Evolutionary conservation across 1,140 invertebrate genomes (phyloP).

Genomic region (Nephila pilipes): DNA sequence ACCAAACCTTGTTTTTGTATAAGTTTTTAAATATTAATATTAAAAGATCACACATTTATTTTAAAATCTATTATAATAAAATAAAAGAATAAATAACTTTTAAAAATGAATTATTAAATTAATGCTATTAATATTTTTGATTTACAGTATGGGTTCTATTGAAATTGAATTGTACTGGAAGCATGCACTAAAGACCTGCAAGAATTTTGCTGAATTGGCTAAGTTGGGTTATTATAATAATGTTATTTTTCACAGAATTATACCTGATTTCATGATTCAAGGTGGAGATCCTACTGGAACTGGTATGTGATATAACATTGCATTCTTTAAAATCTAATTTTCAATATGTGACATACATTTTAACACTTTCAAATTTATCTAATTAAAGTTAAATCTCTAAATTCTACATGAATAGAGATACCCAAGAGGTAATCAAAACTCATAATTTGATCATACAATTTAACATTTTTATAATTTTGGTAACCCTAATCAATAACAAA

Average conservation of each 20-base stretch:
- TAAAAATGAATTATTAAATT: too few species aligned
- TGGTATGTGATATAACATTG: constrained; percentile 79
- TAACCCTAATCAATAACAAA: too few species aligned
- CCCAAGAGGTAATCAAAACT: too few species aligned
- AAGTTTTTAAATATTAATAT: too few species aligned
- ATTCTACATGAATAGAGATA: too few species aligned
- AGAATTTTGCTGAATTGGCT: constrained; percentile 97
- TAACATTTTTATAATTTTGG: too few species aligned
- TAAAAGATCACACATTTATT: too few species aligned
- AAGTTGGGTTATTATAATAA: constrained; percentile 97
- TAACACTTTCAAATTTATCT: not conserved
- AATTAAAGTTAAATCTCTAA: too few species aligned
- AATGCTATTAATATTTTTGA: not conserved
- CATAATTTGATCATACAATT: too few species aligned
- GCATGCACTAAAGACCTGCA: constrained; percentile 96
- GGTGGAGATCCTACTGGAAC: constrained; percentile 96
- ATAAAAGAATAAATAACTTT: too few species aligned
- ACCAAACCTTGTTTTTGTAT: too few species aligned
- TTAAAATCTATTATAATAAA: too few species aligned
- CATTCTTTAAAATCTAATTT: not conserved
- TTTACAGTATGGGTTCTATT: constrained; percentile 94
- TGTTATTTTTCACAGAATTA: constrained; percentile 97
- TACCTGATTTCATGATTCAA: constrained; percentile 99
- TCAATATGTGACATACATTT: not conserved
- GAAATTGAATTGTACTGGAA: constrained; percentile 98